Evolutionary conservation across 1,140 invertebrate genomes (phyloP), one percentile per base, ranked within the genome.

Genomic region (Trichonephila clavipes): DNA sequence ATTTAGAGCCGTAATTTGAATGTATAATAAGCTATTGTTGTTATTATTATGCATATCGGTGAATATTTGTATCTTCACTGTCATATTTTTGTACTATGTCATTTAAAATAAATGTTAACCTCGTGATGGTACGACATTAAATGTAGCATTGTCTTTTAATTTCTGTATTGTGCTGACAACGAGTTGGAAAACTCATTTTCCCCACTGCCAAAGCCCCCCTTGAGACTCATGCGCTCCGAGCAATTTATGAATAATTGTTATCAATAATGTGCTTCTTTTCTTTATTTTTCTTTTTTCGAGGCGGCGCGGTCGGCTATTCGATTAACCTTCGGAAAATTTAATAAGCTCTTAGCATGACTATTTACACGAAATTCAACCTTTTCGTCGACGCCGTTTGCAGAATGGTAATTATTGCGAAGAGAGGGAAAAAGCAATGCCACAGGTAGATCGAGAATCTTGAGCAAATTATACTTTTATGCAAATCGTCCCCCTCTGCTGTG

Each of bases 401-500:
- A 77, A 77, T 77, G 72, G 72, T 77, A 77, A 77, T 77, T 77
- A 77, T 77, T 77, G 72, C 34, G 24, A 16, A 58, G 28, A 59
- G n/a, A n/a, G 82, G 19, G 44, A 62, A 87, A 87, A 34, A 61
- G 51, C 59, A 64, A 58, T 87, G 85, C 85, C 14, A 87, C 85
- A 62, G 85, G 85, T 83, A 83, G 82, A 83, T 83, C 51, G 40
- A n/a, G 82, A 77, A 77, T 77, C 72, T 77, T 77, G 72, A 21
- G 88, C 51, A 90, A 90, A 90, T 90, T 90, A 90, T 82, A n/a
- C 72, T 91, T 83, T 64, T 91, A 91, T 91, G 90, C 90, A 91
- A 91, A 91, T 91, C 72, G 59, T 64, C 40, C 58, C 28, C 28
- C 18, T 34, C 72, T 34, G 3, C 66, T 83, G 28, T 34, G 90